These are phyloP conservation scores for Cephus runcator DNA, from an alignment of 2,888 invertebrate genomes.

Conservation along the genomic window DNA sequence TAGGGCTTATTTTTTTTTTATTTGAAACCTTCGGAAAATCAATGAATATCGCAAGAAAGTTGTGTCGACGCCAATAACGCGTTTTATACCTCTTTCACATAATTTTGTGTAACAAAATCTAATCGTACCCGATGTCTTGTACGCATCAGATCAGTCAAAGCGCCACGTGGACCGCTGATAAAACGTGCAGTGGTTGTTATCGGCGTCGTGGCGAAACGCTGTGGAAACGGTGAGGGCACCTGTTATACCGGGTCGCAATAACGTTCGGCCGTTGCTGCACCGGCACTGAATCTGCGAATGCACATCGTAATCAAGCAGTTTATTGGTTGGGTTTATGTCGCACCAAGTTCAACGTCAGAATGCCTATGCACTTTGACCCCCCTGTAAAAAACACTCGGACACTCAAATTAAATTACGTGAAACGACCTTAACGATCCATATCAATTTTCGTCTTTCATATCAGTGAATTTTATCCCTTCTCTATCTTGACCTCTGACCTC, in stretches of 20 bases:
- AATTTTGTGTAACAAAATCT: not conserved
- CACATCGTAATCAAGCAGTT: not conserved
- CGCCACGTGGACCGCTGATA: slow-evolving; percentile 29
- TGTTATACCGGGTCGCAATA: slow-evolving; percentile 39
- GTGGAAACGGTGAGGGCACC: slow-evolving; percentile 32
- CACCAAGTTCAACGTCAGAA: not conserved
- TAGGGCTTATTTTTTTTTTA: not conserved
- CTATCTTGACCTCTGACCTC: no score
- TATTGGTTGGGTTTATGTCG: not conserved
- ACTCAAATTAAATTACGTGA: not conserved
- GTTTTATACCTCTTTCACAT: not conserved
- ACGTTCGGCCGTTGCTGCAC: slow-evolving; percentile 12
- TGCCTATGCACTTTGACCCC: not conserved
- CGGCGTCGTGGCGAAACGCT: not conserved
- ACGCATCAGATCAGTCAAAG: not conserved
- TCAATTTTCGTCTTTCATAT: not conserved
- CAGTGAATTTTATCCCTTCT: not conserved
- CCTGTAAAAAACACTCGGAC: not conserved
- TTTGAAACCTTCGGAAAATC: not conserved
- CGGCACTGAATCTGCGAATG: not conserved
- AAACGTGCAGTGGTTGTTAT: slow-evolving; percentile 31
- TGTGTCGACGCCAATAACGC: not conserved
- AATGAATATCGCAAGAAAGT: not conserved
- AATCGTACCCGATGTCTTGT: not conserved
- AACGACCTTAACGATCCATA: not conserved